Evolutionary conservation across 2,113 vertebrate genomes (phyloP), one percentile per base, ranked within the genome.

Genomic region (Melanostigma gelatinosum): DNA sequence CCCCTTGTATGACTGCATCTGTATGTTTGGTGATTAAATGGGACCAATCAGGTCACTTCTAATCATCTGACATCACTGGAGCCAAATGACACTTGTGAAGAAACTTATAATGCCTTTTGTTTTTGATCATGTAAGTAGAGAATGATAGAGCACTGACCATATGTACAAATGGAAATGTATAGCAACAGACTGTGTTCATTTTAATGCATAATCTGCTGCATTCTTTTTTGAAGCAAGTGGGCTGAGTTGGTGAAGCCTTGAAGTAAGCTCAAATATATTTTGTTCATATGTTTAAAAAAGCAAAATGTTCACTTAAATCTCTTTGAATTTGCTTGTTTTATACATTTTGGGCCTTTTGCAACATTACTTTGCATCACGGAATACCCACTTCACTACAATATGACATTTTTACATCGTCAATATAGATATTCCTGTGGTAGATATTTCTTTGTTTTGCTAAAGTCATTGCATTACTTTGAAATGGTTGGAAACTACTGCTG

Each of bases 81-180:
- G 69, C 55, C 80, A 64, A 0, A 71, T 32, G 54, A 77, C 46
- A 64, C 60, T 50, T 77, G 74, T 69, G 77, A 79, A 82, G 36
- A 84, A 38, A 79, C 57, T 34, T 72, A 71, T 48, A 71, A 72
- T 80, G 74, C 48, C 29, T 76, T 13, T 84, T 75, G 50, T 82
- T 66, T 85, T 79, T 88, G 34, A 83, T 76, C 24, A 77, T 58
- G 68, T 67, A 85, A 81, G 77, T 77, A 82, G 65, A 86, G 79
- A 91, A 75, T 72, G 44, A 50, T 82, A 73, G 67, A 92, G 90
- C 90, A 93, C 90, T 91, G 91, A 88, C 70, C 36, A 85, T 89
- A 84, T 85, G 88, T 87, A 91, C 75, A 86, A 88, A 84, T 82
- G 74, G 16, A 79, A 85, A 87, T 87, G 71, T 87, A 85, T 82